Evolutionary conservation across 2,113 vertebrate genomes (phyloP).

Genomic region (Ammodytes dubius): DNA sequence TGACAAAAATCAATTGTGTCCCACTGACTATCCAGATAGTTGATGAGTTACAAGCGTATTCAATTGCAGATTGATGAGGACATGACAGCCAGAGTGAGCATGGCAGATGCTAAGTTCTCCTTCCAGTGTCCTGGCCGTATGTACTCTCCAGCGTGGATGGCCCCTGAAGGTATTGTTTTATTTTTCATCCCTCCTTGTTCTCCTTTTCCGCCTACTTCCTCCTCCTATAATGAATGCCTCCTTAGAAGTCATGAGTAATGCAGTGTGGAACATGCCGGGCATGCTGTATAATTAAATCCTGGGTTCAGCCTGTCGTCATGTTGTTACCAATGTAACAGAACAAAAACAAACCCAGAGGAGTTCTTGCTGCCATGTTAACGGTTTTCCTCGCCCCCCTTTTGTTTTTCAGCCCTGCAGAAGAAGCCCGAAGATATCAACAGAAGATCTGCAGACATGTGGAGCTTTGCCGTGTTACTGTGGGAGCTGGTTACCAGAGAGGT

Average conservation of each 20-base stretch:
- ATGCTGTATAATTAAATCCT: slow-evolving; percentile 50
- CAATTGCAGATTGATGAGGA: slow-evolving; percentile 94
- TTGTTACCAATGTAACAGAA: slow-evolving; percentile 24
- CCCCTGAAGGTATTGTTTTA: slow-evolving; percentile 91
- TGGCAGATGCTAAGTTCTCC: slow-evolving; percentile 97
- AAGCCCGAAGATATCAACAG: slow-evolving; percentile 97
- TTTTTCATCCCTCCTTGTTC: background rate
- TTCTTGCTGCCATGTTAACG: background rate
- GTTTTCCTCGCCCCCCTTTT: slow-evolving; percentile 1
- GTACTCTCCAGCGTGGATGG: slow-evolving; percentile 97
- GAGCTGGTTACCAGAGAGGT: slow-evolving; percentile 97
- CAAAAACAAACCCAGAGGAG: slow-evolving; percentile 9
- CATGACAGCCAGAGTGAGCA: slow-evolving; percentile 97
- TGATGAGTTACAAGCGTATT: background rate
- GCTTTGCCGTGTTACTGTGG: slow-evolving; percentile 96
- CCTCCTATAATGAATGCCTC: slow-evolving; percentile 14
- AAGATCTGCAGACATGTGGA: slow-evolving; percentile 98
- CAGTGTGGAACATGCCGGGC: slow-evolving; percentile 2
- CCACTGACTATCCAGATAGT: background rate
- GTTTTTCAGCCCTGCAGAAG: slow-evolving; percentile 91
- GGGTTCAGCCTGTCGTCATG: slow-evolving; percentile 5
- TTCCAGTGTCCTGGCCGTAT: slow-evolving; percentile 98
- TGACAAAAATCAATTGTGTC: background rate
- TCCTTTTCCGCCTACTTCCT: background rate
- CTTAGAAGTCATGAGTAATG: slow-evolving; percentile 48